phyloP scores from a whole-genome alignment of 2,888 invertebrate genomes.

The Theretra japonica region DNA sequence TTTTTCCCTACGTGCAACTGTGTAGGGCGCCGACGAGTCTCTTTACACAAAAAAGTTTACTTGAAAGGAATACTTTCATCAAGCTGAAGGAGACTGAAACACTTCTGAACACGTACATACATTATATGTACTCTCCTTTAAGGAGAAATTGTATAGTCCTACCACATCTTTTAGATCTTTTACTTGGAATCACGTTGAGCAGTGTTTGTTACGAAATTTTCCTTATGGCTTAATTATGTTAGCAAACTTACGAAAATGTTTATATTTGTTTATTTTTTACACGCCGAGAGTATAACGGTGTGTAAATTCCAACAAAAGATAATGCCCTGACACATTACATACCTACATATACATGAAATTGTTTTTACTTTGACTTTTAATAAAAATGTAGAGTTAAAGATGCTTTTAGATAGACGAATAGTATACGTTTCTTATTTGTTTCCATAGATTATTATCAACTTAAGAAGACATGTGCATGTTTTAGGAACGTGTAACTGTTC shows the following conservation, averaged over 20 bases:
- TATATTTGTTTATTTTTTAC: constrained; percentile 4
- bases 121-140: constrained; percentile 9
- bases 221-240: constrained; percentile 2
- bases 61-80: constrained; percentile 71
- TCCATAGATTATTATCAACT: too few species aligned
- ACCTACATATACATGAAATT: too few species aligned
- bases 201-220: not conserved
- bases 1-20: constrained; percentile 72
- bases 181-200: not conserved
- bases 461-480: too few species aligned
- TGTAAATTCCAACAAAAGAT: not conserved
- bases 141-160: constrained; percentile 4
- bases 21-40: constrained; percentile 68
- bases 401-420: too few species aligned
- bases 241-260: constrained; percentile 1
- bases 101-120: constrained; percentile 17
- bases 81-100: constrained; percentile 66
- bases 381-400: too few species aligned
- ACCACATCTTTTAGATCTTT: constrained; percentile 1
- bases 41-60: constrained; percentile 68
- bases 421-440: too few species aligned
- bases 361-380: too few species aligned
- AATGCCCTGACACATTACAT: not conserved
- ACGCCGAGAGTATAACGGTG: not conserved
- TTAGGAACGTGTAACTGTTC: too few species aligned